Base-by-base conservation (phyloP, 2,888 invertebrate genomes). In the Amaurobius ferox region DNA sequence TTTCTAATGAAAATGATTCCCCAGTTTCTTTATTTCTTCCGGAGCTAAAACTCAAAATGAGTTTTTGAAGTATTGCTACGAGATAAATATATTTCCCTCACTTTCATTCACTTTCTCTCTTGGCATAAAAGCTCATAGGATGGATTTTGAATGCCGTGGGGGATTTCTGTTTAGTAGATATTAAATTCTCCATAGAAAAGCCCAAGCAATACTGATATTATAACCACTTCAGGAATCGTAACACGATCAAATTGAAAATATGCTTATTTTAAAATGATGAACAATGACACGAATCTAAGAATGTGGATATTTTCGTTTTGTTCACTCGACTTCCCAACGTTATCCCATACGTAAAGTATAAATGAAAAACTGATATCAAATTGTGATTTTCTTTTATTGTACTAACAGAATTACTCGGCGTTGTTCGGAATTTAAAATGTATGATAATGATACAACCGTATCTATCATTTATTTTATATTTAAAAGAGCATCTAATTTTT, bases 1-100 rank as follows among this genome's bases (percentile, higher is more conserved):
- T 55, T 55, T 55, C 55, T 55, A 55, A 55, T 55, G 55, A 55
- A 55, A 55, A 55, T 55, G 19, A 55, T 55, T 55, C 23, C 55
- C 11, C 16, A 55, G 23, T 55, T 55, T 55, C 55, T 55, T 55
- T 23, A 55, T 55, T 55, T 55, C 55, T 23, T 55, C 23, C 3
- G 2, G 5, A 23, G 19, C 55, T 23, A 55, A 55, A 55, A 55
- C 55, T 55, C 23, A 55, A 55, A 55, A 55, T 55, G 55, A 55
- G 55, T 55, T 55, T 55, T 55, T 55, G 55, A 55, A 55, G 55
- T 55, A 55, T 55, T 19, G 55, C 55, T 3, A 55, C 55, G 7
- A 55, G 55, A 55, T 55, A 55, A 55, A 55, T 1, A 6, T 16
- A 23, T 23, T 23, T 23, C 55, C 44, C 44, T 55, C 23, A 55